These are phyloP conservation scores for Pseudotriccus pelzelni DNA, from an alignment of 2,797 vertebrate genomes.

Conservation along the genomic window DNA sequence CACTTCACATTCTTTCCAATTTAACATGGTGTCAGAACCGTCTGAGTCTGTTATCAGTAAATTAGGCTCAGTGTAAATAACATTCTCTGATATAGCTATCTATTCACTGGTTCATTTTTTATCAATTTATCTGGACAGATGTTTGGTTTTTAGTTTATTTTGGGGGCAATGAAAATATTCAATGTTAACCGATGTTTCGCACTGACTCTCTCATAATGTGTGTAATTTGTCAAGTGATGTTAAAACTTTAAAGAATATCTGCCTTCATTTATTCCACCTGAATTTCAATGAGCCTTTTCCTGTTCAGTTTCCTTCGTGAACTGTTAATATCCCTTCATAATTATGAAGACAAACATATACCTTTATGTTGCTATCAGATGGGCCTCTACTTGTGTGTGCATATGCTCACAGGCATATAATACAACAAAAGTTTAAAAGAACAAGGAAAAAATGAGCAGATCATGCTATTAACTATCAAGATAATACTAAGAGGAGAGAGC, in stretches of 20 bases:
- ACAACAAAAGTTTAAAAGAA: background rate
- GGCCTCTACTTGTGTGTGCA: background rate
- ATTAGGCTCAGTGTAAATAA: background rate
- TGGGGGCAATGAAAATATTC: background rate
- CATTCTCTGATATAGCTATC: background rate
- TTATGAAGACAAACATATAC: background rate
- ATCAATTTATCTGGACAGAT: background rate
- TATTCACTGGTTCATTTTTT: background rate
- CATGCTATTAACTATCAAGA: background rate
- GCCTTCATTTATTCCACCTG: background rate
- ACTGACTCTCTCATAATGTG: background rate
- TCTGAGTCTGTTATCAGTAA: background rate
- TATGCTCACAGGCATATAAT: background rate
- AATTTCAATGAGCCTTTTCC: background rate
- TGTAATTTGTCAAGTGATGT: background rate
- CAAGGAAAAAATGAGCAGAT: rapidly evolving
- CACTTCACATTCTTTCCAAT: background rate
- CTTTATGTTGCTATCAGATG: background rate
- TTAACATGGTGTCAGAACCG: background rate
- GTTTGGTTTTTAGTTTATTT: background rate
- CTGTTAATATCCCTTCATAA: background rate
- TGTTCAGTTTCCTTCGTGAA: background rate
- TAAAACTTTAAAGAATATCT: background rate
- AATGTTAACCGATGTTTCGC: background rate
- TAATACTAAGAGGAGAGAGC: background rate